These are phyloP conservation scores for Nycticryphes semicollaris DNA, from an alignment of 2,113 vertebrate species.

Conservation along the genomic window DNA sequence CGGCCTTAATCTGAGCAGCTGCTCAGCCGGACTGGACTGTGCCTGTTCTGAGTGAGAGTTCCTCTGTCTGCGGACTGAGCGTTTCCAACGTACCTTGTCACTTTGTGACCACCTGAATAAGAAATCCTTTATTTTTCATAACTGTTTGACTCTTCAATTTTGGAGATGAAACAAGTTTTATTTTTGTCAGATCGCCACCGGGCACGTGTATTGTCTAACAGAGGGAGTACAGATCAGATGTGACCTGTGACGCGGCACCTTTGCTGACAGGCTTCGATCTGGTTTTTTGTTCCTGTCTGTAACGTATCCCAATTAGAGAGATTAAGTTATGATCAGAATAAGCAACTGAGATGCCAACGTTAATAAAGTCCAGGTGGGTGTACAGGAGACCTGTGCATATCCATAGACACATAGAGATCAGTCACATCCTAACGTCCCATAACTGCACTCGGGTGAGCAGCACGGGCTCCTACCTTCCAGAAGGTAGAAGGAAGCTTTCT, in stretches of 20 bases:
- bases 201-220: not conserved
- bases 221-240: not conserved
- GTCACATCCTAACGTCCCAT: not conserved
- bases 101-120: constrained; percentile 49
- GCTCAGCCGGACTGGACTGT: constrained; percentile 82
- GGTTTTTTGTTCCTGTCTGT: not conserved
- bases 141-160: constrained; percentile 57
- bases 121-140: constrained; percentile 72
- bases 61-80: constrained; percentile 56
- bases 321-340: not conserved
- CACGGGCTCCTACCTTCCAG: not conserved
- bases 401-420: not conserved
- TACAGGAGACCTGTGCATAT: not conserved
- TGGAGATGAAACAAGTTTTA: constrained; percentile 59
- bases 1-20: constrained; percentile 65
- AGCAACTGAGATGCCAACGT: not conserved
- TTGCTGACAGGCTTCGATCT: not conserved
- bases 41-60: constrained; percentile 68
- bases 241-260: not conserved
- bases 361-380: not conserved
- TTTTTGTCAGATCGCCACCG: constrained; percentile 17
- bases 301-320: not conserved
- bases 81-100: not conserved
- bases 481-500: not conserved
- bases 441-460: not conserved